Evolutionary conservation across 1,140 invertebrate species (phyloP), one percentile per base, ranked within the genome.

Genomic region (Danaus melanippus): DNA sequence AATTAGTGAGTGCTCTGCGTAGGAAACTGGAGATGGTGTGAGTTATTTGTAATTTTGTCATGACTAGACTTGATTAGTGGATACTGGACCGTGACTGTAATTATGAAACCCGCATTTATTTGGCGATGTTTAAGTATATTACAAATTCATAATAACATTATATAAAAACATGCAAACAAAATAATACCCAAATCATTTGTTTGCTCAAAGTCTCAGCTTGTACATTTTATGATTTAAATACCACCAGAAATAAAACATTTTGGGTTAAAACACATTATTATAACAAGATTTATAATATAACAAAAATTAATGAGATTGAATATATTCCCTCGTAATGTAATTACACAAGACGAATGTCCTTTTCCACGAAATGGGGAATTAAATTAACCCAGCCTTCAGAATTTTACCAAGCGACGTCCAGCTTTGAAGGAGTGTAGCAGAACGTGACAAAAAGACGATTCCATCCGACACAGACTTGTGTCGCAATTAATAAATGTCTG

Each of bases 401-500:
- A 62, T 78, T 74, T 74, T 72, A 66, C 69, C 71, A 68, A 58
- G 60, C 55, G 42, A 50, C 46, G 58, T 56, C 56, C 65, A 57
- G 53, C 71, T 67, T 70, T 66, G 70, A 74, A 76, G 73, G 66
- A 50, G 47, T 43, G 54, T 45, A 50, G 50, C 68, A 60, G 62
- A 65, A 65, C 63, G 61, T 48, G 53, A 70, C 65, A 78, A 81
- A 81, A 80, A 66, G 65, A 62, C 58, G 58, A 74, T 56, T 53
- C 58, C 52, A 58, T 48, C 57, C 43, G 72, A 75, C 76, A 70
- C 69, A 50, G 73, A 80, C 76, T 76, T 66, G 75, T 80, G 81
- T 80, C 67, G 71, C 77, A 76, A 82, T 84, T 81, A 82, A 81
- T 81, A 84, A 70, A 82, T 58, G 79, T 82, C 79, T 57, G 68